phyloP scores from a whole-genome alignment of 2,888 invertebrate genomes.

The Hirudinaria manillensis region DNA sequence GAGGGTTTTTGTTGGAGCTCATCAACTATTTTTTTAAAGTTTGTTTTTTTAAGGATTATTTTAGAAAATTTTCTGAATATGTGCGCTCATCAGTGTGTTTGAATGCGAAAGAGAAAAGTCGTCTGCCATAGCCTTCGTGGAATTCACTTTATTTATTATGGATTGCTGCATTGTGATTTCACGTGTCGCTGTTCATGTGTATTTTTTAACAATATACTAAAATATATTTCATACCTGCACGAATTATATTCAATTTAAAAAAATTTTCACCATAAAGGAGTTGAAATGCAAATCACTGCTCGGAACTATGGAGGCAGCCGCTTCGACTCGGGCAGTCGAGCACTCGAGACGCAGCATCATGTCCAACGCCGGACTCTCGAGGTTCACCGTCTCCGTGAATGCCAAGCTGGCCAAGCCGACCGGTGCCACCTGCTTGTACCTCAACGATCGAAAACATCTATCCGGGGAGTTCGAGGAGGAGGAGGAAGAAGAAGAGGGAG shows the following conservation, averaged over 20 bases:
- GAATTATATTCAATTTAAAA: too few species aligned
- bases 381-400: background rate
- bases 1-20: constrained; percentile 27
- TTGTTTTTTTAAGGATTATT: background rate
- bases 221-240: too few species aligned
- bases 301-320: too few species aligned
- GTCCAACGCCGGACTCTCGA: constrained; percentile 22
- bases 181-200: too few species aligned
- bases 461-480: background rate
- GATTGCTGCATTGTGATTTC: too few species aligned
- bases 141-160: too few species aligned
- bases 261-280: background rate
- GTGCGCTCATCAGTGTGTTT: background rate
- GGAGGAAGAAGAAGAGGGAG: background rate
- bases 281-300: background rate
- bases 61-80: background rate
- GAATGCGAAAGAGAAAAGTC: too few species aligned
- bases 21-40: constrained; percentile 29
- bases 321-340: background rate
- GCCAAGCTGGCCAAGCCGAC: background rate
- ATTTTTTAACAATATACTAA: too few species aligned
- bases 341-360: constrained; percentile 13
- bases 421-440: background rate
- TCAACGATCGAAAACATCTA: constrained; percentile 13
- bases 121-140: too few species aligned